Evolutionary conservation across 1,140 invertebrate genomes (phyloP).

Genomic region (Leptopilina boulardi): DNA sequence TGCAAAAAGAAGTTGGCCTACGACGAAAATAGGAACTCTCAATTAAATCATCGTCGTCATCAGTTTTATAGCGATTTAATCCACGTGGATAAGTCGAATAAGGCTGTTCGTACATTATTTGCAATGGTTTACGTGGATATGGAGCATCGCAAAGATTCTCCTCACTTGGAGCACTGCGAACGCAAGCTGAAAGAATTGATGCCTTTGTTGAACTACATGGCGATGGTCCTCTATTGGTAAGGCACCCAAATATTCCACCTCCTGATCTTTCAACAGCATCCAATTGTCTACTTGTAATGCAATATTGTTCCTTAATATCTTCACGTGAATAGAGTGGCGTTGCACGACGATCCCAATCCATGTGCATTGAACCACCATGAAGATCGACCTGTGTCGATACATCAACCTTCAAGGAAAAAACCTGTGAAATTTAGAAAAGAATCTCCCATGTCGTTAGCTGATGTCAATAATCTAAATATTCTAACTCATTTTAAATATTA

Average conservation of each 20-base stretch:
- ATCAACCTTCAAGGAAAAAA: constrained; percentile 64
- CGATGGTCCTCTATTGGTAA: constrained; percentile 79
- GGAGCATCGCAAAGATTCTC: constrained; percentile 89
- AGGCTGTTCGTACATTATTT: constrained; percentile 71
- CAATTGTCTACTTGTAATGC: constrained; percentile 92
- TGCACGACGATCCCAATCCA: constrained; percentile 70
- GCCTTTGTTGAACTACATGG: constrained; percentile 78
- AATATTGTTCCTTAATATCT: constrained; percentile 93
- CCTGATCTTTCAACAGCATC: constrained; percentile 88
- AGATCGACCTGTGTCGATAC: constrained; percentile 76
- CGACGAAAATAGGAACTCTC: constrained; percentile 87
- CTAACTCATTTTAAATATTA: background rate
- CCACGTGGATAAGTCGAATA: constrained; percentile 71
- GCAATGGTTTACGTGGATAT: constrained; percentile 79
- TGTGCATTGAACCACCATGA: constrained; percentile 61
- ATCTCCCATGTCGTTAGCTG: constrained; percentile 34
- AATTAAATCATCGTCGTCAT: constrained; percentile 78
- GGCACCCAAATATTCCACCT: constrained; percentile 88
- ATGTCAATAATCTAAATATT: background rate
- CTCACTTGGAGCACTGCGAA: constrained; percentile 88
- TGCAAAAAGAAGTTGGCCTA: constrained; percentile 84
- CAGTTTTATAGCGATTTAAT: constrained; percentile 77
- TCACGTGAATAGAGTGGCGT: constrained; percentile 91
- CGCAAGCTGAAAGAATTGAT: constrained; percentile 89
- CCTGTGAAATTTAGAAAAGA: constrained; percentile 31